Conservation (phyloP, 2,797 vertebrate species). For the Phataginus tetradactyla region DNA sequence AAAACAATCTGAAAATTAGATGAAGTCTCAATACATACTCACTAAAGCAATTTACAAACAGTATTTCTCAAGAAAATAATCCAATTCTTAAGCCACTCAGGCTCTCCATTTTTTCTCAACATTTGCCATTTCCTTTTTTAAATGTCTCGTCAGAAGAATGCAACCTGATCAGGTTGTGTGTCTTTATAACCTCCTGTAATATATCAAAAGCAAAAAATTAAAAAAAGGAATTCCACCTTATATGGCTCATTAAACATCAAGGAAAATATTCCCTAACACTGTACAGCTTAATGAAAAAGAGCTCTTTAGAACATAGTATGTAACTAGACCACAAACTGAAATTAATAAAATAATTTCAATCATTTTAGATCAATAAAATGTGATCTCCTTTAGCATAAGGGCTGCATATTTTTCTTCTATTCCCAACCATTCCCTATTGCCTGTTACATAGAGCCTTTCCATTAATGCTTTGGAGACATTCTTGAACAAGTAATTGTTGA, state of each 20-base stretch:
- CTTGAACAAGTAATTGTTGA: not conserved
- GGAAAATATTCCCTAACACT: not conserved
- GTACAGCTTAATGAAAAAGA: not conserved
- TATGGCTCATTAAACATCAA: not conserved
- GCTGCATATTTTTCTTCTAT: not conserved
- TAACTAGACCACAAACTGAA: not conserved
- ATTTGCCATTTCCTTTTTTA: not conserved
- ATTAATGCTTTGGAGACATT: not conserved
- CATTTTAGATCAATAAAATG: too few species aligned
- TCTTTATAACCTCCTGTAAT: not conserved
- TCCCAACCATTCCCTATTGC: not conserved
- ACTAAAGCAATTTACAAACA: not conserved
- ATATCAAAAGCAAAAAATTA: not conserved
- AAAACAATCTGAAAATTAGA: constrained; percentile 24
- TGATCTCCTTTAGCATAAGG: not conserved
- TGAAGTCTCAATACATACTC: not conserved
- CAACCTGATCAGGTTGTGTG: not conserved
- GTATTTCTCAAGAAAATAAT: not conserved
- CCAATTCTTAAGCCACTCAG: not conserved
- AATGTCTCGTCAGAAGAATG: not conserved
- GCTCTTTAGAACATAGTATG: not conserved
- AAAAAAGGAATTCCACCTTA: not conserved
- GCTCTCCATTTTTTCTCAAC: not conserved
- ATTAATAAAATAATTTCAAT: not conserved
- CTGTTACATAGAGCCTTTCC: not conserved